phyloP scores from a whole-genome alignment of 2,888 invertebrate genomes.

The Mesochorus sp. region DNA sequence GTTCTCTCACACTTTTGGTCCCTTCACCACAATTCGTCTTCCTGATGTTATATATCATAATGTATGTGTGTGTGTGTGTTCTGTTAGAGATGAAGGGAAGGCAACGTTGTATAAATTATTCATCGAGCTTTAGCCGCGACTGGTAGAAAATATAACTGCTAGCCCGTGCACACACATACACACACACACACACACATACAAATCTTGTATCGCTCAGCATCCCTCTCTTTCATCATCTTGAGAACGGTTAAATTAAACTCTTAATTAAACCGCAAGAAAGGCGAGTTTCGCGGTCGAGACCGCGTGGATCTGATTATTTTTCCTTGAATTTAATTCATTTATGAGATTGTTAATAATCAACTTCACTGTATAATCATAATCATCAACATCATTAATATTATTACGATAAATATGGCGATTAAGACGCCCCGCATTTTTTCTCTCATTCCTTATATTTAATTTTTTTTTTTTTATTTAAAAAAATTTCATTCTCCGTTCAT shows the following conservation, averaged over 20 bases:
- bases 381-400: no score
- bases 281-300: constrained; percentile 13
- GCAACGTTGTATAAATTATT: constrained; percentile 63
- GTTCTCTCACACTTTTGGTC: constrained; percentile 28
- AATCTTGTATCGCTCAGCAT: constrained; percentile 47
- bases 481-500: constrained; percentile 16
- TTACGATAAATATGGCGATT: no score
- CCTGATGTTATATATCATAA: neutral
- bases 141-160: constrained; percentile 57
- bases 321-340: no score
- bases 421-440: no score
- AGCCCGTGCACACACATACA: constrained; percentile 41
- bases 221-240: neutral
- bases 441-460: neutral
- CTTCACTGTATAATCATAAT: no score
- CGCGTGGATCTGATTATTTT: no score
- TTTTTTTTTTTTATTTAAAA: constrained; percentile 15
- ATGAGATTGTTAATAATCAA: no score
- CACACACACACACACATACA: no score
- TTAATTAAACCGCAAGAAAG: constrained; percentile 53
- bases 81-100: constrained; percentile 52
- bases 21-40: constrained; percentile 40
- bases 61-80: neutral
- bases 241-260: constrained; percentile 54
- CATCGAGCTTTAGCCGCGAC: constrained; percentile 54